A percentile compares a stretch with the other conserved stretches of the same genome.
These are phyloP conservation scores for Vannuccia rotundouncinata DNA, from an alignment of 2,888 invertebrate genomes.

Conservation along the genomic window DNA sequence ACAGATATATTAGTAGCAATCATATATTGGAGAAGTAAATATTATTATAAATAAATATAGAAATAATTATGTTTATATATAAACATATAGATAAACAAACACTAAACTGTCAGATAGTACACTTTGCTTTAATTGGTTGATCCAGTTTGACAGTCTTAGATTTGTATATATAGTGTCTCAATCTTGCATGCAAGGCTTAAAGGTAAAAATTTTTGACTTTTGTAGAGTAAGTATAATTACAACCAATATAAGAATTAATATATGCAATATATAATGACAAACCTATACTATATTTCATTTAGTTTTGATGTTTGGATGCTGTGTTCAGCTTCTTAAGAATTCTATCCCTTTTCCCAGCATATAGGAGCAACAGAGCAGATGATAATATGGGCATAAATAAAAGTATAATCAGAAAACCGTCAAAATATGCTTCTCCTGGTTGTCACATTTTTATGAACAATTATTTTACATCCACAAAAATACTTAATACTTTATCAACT, in stretches of 20 bases:
- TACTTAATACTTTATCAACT: not conserved
- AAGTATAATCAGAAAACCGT: not conserved
- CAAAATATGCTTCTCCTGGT: not conserved
- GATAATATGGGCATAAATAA: not conserved
- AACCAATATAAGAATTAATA: not conserved
- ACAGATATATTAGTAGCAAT: too few relatives aligned
- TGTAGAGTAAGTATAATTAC: too few relatives aligned
- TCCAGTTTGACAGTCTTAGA: too few relatives aligned
- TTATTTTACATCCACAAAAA: not conserved
- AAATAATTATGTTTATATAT: too few relatives aligned
- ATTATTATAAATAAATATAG: too few relatives aligned
- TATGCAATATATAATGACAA: not conserved
- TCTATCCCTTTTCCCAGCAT: not conserved
- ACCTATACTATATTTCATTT: not conserved
- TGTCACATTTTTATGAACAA: not conserved
- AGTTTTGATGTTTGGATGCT: not conserved
- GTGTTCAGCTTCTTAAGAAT: not conserved
- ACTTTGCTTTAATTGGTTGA: too few relatives aligned
- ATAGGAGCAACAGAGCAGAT: not conserved
- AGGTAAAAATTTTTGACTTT: too few relatives aligned
- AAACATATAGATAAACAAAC: too few relatives aligned
- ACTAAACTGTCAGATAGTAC: too few relatives aligned
- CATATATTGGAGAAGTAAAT: too few relatives aligned
- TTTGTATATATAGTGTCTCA: too few relatives aligned
- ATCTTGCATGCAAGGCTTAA: too few relatives aligned